Evolutionary conservation across 2,888 invertebrate species (phyloP).

Genomic region (Vanessa cardui): DNA sequence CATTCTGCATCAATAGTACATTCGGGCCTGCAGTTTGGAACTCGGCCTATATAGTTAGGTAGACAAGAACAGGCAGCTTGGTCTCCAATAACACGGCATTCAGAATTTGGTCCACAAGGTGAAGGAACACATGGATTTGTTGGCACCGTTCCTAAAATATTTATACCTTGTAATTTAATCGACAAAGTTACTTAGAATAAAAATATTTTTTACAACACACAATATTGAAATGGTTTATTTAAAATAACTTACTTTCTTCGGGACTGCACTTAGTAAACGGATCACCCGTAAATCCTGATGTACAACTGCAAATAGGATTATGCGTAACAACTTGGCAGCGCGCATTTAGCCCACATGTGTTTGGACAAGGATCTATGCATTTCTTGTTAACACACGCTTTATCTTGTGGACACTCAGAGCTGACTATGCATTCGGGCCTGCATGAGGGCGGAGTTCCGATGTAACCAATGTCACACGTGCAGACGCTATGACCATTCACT

Average conservation of each 20-base stretch:
- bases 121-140: slow-evolving; percentile 90
- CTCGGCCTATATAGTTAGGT: slow-evolving; percentile 90
- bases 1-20: slow-evolving; percentile 92
- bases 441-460: slow-evolving; percentile 91
- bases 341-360: slow-evolving; percentile 91
- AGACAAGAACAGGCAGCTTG: slow-evolving; percentile 94
- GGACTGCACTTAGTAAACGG: slow-evolving; percentile 87
- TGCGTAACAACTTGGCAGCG: slow-evolving; percentile 93
- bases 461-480: slow-evolving; percentile 89
- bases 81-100: slow-evolving; percentile 90
- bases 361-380: slow-evolving; percentile 91
- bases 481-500: slow-evolving; percentile 90
- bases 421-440: slow-evolving; percentile 91
- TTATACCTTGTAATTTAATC: too few relatives aligned
- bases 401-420: slow-evolving; percentile 91
- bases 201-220: too few relatives aligned
- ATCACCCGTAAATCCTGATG: slow-evolving; percentile 90
- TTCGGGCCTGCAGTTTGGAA: slow-evolving; percentile 93
- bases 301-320: slow-evolving; percentile 93
- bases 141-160: slow-evolving; percentile 49
- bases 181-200: too few relatives aligned
- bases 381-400: slow-evolving; percentile 91
- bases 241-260: slow-evolving; percentile 81
- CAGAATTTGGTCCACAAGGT: slow-evolving; percentile 92
- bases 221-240: too few relatives aligned